phyloP scores from a whole-genome alignment of 2,888 invertebrate genomes.

The Pyrocoelia pectoralis region DNA sequence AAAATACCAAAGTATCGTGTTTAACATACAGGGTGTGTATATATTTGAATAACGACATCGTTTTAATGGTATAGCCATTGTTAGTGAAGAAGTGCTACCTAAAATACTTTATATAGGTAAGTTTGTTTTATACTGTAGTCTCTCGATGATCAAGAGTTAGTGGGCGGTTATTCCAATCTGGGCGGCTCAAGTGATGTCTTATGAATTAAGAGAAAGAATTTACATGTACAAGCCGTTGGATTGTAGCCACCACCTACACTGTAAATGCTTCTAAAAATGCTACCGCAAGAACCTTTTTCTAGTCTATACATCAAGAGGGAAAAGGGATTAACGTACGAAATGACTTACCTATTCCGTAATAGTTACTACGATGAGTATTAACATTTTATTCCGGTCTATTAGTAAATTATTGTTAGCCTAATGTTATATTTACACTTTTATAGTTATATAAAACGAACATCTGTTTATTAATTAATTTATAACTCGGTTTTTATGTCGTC shows the following conservation, averaged over 20 bases:
- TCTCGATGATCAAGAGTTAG: slow-evolving; percentile 32
- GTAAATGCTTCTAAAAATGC: slow-evolving; percentile 20
- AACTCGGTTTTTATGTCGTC: slow-evolving; percentile 5
- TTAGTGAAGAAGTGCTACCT: slow-evolving; percentile 41
- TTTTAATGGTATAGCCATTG: slow-evolving; percentile 39
- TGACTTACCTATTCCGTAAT: not conserved
- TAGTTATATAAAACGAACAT: slow-evolving; percentile 26
- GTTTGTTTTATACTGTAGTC: slow-evolving; percentile 32
- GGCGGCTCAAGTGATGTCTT: slow-evolving; percentile 36
- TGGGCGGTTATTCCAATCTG: slow-evolving; percentile 35
- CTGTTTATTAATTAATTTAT: slow-evolving; percentile 33
- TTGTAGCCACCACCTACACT: slow-evolving; percentile 31
- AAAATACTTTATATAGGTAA: slow-evolving; percentile 36
- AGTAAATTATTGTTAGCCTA: slow-evolving; percentile 24
- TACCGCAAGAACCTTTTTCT: slow-evolving; percentile 8
- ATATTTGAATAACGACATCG: slow-evolving; percentile 38
- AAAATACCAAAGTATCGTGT: slow-evolving; percentile 17
- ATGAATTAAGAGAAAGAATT: slow-evolving; percentile 37
- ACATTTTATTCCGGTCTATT: slow-evolving; percentile 14
- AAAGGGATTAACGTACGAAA: not conserved
- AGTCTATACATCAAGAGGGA: not conserved
- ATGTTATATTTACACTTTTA: slow-evolving; percentile 31
- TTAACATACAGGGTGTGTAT: slow-evolving; percentile 41
- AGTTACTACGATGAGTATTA: slow-evolving; percentile 6
- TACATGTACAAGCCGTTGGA: slow-evolving; percentile 31